Evolutionary conservation across 2,113 vertebrate genomes (phyloP).

Genomic region (Saguinus midas): DNA sequence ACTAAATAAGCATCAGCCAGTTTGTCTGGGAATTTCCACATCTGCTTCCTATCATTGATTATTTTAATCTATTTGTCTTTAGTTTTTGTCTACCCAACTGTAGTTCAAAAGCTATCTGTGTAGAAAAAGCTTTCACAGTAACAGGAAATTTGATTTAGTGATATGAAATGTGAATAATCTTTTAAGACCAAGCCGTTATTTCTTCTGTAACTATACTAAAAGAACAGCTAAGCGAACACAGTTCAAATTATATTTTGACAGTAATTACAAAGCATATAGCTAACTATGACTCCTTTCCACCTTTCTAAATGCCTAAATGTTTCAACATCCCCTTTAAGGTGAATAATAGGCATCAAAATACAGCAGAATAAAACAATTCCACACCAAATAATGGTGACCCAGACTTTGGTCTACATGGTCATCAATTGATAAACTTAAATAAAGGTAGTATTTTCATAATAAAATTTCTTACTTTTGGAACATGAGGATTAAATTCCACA

Average conservation of each 20-base stretch:
- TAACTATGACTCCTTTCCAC: slow-evolving; percentile 8
- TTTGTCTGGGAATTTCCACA: slow-evolving; percentile 59
- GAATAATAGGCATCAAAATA: slow-evolving; percentile 27
- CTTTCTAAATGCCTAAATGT: slow-evolving; percentile 32
- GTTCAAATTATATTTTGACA: slow-evolving; percentile 54
- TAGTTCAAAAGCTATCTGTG: slow-evolving; percentile 55
- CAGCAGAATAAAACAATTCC: slow-evolving; percentile 35
- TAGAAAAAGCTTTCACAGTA: slow-evolving; percentile 62
- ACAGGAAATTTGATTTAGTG: slow-evolving; percentile 57
- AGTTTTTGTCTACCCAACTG: slow-evolving; percentile 39
- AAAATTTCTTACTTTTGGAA: slow-evolving; percentile 93
- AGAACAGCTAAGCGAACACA: slow-evolving; percentile 31
- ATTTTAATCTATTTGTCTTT: slow-evolving; percentile 59
- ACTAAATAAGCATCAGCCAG: slow-evolving; percentile 60
- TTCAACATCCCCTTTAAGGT: slow-evolving; percentile 1
- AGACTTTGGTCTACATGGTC: slow-evolving; percentile 27
- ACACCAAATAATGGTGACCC: not conserved
- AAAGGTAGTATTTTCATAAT: slow-evolving; percentile 54
- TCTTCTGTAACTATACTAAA: slow-evolving; percentile 41
- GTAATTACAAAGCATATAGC: not conserved
- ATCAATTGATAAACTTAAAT: slow-evolving; percentile 51
- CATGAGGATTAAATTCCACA: slow-evolving; percentile 99
- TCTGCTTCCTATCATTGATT: slow-evolving; percentile 63
- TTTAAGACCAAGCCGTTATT: slow-evolving; percentile 40
- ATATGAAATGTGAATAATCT: slow-evolving; percentile 51